These are phyloP conservation scores for Phoxinus phoxinus DNA, from an alignment of 2,113 vertebrate species.

Conservation along the genomic window DNA sequence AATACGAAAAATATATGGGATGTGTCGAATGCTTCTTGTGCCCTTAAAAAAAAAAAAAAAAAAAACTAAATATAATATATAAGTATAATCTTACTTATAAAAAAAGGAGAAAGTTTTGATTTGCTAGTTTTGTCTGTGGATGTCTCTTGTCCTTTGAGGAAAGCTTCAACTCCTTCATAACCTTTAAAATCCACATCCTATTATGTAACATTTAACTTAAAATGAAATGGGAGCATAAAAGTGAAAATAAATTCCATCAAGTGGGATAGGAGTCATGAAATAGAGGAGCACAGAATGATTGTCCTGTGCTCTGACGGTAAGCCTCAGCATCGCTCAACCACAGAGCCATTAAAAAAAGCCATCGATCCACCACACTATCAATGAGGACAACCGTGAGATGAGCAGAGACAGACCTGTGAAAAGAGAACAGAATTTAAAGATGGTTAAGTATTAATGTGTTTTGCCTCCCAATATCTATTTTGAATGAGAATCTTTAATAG, in stretches of 20 bases:
- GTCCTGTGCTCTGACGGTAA: conserved; percentile 76
- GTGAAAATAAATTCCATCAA: conserved; percentile 68
- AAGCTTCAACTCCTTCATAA: conserved; percentile 68
- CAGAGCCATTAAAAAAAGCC: conserved; percentile 53
- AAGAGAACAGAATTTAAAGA: conserved; percentile 25
- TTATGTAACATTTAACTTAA: conserved; percentile 71
- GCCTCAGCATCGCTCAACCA: conserved; percentile 65
- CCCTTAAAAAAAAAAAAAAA: neutral
- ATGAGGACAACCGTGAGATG: conserved; percentile 66
- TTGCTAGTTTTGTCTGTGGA: conserved; percentile 14
- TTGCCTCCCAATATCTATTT: neutral
- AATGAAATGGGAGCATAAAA: conserved; percentile 67
- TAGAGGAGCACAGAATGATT: conserved; percentile 76
- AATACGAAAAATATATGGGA: conserved; percentile 5
- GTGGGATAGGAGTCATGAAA: conserved; percentile 68
- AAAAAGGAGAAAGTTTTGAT: conserved; percentile 15
- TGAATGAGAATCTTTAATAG: neutral
- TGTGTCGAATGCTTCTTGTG: neutral
- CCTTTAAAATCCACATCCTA: conserved; percentile 68
- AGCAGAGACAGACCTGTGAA: conserved; percentile 58
- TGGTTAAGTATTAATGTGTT: neutral
- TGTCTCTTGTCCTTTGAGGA: conserved; percentile 9
- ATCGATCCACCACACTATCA: conserved; percentile 61
- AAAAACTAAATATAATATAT: too few species aligned
- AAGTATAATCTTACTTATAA: neutral